Base-by-base conservation (phyloP, 2,113 vertebrate species). In the Mesoclemmys tuberculata region DNA sequence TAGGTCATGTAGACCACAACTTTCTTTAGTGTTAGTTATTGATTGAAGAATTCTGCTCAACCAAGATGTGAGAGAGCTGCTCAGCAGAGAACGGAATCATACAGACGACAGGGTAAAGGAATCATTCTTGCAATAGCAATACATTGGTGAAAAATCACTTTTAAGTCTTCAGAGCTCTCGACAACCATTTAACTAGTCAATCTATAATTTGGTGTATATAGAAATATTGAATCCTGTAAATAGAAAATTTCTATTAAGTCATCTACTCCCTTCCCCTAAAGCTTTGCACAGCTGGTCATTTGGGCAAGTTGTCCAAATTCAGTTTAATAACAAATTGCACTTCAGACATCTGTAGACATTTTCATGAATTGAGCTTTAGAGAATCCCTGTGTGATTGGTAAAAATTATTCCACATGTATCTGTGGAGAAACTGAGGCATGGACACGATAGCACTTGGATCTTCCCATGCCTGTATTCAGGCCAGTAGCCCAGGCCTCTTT, bases 161-260 rank as follows among this genome's bases (percentile, higher is more conserved):
- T 95, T 87, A 94, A 87, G 27, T 86, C 80, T 95, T 89, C 74
- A 92, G 92, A 94, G 89, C 80, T 71, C 27, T 81, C 64, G 86
- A 2, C 85, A 90, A 49, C 31, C 46, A 49, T 48, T 68, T 92
- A 85, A 35, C n/a, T 51, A 83, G 83, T 88, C 91, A 51, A 8
- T 78, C 44, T 54, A 91, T 44, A 54, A n/a, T 51, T 84, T 64
- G 82, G 52, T 97, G 93, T 96, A 95, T 82, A 74, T 87, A 87
- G 93, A 97, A 95, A 91, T 77, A 90, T 87, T 88, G 79, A 88
- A 75, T 92, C 46, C 68, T 95, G 44, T 88, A 95, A 95, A 81
- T 88, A 89, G 90, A 81, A 92, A 96, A 94, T 90, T 89, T 94
- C 77, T 90, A 0, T 94, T 95, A 94, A 71, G 86, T 96, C 93